Conservation (phyloP, 1,140 invertebrate species). For the Pogonomyrmex californicus region DNA sequence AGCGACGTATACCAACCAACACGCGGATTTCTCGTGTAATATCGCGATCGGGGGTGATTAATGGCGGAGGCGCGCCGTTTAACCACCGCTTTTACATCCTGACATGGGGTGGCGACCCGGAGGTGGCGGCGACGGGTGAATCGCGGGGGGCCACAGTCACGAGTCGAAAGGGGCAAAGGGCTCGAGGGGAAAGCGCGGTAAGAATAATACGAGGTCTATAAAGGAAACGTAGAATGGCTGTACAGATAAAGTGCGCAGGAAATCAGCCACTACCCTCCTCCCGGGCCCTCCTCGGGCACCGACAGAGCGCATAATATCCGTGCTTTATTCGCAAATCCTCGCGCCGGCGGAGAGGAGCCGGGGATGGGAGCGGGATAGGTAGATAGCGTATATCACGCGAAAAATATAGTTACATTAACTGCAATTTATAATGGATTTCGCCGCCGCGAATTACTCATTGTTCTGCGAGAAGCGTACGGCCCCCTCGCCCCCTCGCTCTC, state of each 20-base stretch:
- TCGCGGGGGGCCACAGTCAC: background rate
- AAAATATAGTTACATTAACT: constrained; percentile 66
- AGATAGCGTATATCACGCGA: constrained; percentile 62
- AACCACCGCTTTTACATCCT: constrained; percentile 61
- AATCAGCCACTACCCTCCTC: constrained; percentile 44
- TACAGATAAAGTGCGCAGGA: constrained; percentile 60
- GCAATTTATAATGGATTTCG: constrained; percentile 65
- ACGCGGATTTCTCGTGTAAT: constrained; percentile 53
- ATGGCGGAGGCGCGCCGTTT: constrained; percentile 61
- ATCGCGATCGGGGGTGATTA: constrained; percentile 62
- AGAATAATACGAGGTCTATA: constrained; percentile 62
- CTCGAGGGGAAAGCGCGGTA: constrained; percentile 28
- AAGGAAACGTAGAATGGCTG: constrained; percentile 60
- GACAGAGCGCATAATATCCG: constrained; percentile 54
- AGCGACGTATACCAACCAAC: background rate
- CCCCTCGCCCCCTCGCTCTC: background rate
- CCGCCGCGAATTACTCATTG: constrained; percentile 64
- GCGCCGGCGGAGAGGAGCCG: background rate
- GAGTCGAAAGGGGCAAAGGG: background rate
- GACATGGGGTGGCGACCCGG: constrained; percentile 28
- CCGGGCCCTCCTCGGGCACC: background rate
- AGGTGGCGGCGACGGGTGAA: background rate
- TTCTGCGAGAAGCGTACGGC: constrained; percentile 50
- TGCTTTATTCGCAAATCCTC: constrained; percentile 62
- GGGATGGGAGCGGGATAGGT: background rate